These are phyloP conservation scores for Mareca strepera DNA, from an alignment of 2,797 vertebrate species.

Conservation along the genomic window DNA sequence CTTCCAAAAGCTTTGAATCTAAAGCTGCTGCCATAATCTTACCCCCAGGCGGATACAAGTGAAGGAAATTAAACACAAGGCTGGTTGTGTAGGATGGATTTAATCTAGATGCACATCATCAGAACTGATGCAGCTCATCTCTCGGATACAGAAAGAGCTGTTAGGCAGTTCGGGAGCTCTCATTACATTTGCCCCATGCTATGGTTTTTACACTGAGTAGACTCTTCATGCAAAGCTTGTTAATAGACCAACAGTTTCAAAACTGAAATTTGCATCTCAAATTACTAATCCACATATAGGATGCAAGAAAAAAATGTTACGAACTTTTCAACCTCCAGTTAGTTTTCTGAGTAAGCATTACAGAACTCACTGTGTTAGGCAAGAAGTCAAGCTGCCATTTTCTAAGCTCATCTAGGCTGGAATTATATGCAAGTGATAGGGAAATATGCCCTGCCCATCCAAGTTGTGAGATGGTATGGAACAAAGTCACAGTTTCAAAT, in stretches of 20 bases:
- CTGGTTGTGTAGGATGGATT: slow-evolving; percentile 42
- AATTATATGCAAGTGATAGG: accelerated
- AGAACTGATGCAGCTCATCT: not conserved
- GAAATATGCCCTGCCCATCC: not conserved
- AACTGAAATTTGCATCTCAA: not conserved
- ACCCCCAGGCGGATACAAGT: not conserved
- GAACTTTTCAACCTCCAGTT: not conserved
- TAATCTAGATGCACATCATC: slow-evolving; percentile 58
- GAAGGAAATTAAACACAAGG: slow-evolving; percentile 59
- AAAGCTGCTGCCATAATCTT: not conserved
- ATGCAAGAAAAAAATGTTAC: accelerated
- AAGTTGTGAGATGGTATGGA: accelerated
- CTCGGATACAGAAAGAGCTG: slow-evolving; percentile 21
- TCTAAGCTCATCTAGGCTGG: not conserved
- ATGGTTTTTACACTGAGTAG: not conserved
- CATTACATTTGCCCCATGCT: not conserved
- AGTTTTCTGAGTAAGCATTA: not conserved
- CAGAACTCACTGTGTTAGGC: accelerated
- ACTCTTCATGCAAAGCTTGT: slow-evolving; percentile 55
- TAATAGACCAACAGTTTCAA: slow-evolving; percentile 9
- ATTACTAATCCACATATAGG: not conserved
- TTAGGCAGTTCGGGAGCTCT: not conserved
- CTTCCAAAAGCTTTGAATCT: not conserved
- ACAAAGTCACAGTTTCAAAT: not conserved
- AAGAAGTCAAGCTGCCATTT: not conserved